A percentile compares a stretch with the other conserved stretches of the same genome.
Conservation (phyloP, 2,797 vertebrate genomes). For the Parambassis ranga region DNA sequence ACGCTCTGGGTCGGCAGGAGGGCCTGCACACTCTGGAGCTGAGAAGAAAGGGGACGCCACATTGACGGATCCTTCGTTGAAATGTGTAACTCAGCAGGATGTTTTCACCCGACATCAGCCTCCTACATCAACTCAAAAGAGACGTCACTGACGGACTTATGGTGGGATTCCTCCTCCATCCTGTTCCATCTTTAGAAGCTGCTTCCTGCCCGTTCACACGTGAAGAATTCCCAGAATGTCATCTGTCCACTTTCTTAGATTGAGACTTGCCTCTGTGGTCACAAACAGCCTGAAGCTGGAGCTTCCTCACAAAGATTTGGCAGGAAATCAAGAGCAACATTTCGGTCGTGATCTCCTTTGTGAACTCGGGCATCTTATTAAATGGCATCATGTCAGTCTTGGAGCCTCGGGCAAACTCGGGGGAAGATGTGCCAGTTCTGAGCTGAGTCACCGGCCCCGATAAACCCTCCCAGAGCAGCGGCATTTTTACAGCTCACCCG, state of each 20-base stretch:
- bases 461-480: conserved; percentile 7
- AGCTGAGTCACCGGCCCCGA: conserved; percentile 43
- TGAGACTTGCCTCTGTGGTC: neutral
- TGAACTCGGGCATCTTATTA: conserved; percentile 44
- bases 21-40: conserved; percentile 86
- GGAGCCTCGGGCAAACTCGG: conserved; percentile 15
- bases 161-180: neutral
- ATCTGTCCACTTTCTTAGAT: neutral
- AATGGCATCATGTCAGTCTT: conserved; percentile 36
- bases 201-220: neutral
- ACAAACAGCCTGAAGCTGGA: conserved; percentile 12
- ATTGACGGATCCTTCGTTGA: conserved; percentile 61
- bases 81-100: neutral
- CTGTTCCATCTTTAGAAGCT: neutral
- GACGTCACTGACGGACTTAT: neutral
- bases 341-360: conserved; percentile 14
- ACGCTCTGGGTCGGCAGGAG: conserved; percentile 87
- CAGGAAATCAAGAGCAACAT: conserved; percentile 8
- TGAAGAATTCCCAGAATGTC: neutral
- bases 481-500: conserved; percentile 35
- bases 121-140: conserved; percentile 1
- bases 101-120: neutral
- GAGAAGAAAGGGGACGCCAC: conserved; percentile 76
- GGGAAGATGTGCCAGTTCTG: conserved; percentile 27
- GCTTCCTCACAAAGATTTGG: neutral